Conservation (phyloP, 92 coral and sea anemone species). For the Bergia puertoricense region DNA sequence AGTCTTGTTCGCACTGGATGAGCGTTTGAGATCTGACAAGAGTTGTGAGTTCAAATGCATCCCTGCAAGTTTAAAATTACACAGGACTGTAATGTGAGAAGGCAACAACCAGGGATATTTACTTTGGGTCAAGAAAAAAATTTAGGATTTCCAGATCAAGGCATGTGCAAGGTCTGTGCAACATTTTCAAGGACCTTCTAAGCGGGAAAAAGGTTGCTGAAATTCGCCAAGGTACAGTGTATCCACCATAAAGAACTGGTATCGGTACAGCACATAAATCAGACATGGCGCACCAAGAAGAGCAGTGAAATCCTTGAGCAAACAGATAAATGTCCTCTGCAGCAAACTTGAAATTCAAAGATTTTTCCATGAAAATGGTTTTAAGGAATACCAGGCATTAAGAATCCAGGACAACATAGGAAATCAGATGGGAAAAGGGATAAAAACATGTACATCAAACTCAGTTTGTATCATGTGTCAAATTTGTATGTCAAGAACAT, state of each 20-base stretch:
- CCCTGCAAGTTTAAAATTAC: too few species aligned
- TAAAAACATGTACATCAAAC: not conserved
- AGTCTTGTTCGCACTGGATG: too few species aligned
- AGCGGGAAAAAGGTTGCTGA: too few species aligned
- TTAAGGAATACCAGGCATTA: not conserved
- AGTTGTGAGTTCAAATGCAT: too few species aligned
- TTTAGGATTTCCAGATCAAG: not conserved
- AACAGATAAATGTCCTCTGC: too few species aligned
- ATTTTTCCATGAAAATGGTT: not conserved
- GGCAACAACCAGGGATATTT: not conserved
- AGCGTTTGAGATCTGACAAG: too few species aligned
- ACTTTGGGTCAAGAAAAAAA: too few species aligned
- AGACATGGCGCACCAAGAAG: not conserved
- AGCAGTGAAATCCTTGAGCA: not conserved
- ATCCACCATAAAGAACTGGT: not conserved
- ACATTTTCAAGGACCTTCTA: not conserved
- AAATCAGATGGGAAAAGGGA: not conserved
- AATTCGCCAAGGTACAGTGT: not conserved
- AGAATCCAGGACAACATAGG: not conserved
- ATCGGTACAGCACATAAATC: too few species aligned
- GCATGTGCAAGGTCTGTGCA: not conserved
- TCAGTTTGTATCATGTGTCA: not conserved
- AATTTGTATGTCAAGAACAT: not conserved
- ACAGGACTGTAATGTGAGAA: not conserved
- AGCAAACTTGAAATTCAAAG: too few species aligned